Conservation (phyloP, 2,888 invertebrate genomes). For the Zhuqinia jingwanae region DNA sequence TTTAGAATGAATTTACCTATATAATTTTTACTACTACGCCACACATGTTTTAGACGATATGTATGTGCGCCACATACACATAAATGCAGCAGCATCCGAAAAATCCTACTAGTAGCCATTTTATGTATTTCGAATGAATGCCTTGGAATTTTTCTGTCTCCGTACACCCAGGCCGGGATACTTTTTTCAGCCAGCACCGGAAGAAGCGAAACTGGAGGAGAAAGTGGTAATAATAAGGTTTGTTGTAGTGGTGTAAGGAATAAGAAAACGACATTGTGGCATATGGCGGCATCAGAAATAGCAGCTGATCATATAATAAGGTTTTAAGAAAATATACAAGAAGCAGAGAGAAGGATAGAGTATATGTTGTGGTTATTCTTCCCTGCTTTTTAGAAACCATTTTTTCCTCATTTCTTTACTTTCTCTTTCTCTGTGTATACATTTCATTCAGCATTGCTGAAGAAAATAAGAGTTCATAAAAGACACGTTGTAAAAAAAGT, state of each 20-base stretch:
- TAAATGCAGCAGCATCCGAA: not conserved
- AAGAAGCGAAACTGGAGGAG: too few species aligned
- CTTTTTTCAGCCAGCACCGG: slow-evolving; percentile 5
- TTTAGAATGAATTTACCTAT: slow-evolving; percentile 12
- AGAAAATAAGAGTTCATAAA: slow-evolving; percentile 67
- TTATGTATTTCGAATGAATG: slow-evolving; percentile 39
- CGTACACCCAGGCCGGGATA: too few species aligned
- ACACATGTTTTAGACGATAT: too few species aligned
- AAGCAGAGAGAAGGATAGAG: not conserved
- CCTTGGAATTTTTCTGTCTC: not conserved
- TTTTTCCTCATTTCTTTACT: too few species aligned
- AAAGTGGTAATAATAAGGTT: slow-evolving; percentile 28
- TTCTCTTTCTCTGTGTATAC: too few species aligned
- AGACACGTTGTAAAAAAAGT: slow-evolving; percentile 42
- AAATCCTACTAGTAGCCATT: not conserved
- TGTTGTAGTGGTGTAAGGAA: not conserved
- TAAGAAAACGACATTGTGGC: not conserved
- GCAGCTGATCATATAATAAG: not conserved
- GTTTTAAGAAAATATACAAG: not conserved
- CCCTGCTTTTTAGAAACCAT: not conserved
- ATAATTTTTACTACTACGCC: too few species aligned
- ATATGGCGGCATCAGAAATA: not conserved
- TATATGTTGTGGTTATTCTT: slow-evolving; percentile 28
- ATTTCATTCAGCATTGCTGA: not conserved
- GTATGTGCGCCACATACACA: not conserved